Evolutionary conservation across 2,797 vertebrate species (phyloP).

Genomic region (Pteropus rufus): DNA sequence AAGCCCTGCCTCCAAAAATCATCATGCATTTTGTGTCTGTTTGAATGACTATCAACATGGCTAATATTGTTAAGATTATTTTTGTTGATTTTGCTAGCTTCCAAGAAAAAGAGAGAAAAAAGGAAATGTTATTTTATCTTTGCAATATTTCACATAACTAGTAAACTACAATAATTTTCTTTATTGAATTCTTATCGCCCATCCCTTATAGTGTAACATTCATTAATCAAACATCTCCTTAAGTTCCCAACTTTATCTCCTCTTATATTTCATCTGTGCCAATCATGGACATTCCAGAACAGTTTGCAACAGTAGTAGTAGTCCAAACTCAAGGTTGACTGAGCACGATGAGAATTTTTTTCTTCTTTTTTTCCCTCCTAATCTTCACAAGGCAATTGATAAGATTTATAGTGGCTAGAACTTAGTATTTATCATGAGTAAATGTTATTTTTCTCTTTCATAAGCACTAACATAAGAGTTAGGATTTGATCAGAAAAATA

Average conservation of each 20-base stretch:
- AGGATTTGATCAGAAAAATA: slow-evolving; percentile 64
- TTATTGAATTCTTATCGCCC: neutral
- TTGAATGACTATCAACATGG: neutral
- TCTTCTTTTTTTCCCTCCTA: neutral
- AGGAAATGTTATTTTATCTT: neutral
- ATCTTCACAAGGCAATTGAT: slow-evolving; percentile 55
- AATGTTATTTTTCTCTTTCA: slow-evolving; percentile 59
- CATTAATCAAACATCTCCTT: neutral
- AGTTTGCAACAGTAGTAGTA: neutral
- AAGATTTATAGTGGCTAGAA: slow-evolving; percentile 49
- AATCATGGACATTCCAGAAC: neutral
- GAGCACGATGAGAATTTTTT: neutral
- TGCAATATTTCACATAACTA: neutral
- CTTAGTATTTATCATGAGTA: slow-evolving; percentile 57
- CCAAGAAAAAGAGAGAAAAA: neutral
- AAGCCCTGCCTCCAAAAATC: neutral
- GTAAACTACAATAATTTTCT: neutral
- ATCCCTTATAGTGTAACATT: neutral
- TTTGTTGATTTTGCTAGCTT: neutral
- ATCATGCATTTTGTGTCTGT: neutral
- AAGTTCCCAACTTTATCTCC: neutral
- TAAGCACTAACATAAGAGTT: slow-evolving; percentile 39
- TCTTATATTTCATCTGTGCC: neutral
- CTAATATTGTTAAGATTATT: neutral
- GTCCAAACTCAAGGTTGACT: neutral